Conservation (phyloP, 1,140 invertebrate genomes). For the Drosophila mojavensis region DNA sequence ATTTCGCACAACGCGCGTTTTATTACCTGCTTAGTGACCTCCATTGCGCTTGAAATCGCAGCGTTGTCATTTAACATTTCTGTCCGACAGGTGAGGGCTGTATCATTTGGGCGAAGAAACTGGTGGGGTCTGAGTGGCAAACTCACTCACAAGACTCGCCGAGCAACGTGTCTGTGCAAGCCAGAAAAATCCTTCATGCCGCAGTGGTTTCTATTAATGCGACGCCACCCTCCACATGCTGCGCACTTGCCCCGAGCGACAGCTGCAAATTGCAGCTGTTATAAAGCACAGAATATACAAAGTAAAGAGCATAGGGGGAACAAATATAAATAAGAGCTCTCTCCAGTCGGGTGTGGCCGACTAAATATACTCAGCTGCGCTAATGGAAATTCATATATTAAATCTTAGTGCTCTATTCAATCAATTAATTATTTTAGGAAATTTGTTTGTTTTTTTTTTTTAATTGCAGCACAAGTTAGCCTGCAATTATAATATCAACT, state of each 20-base stretch:
- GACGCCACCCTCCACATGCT: slow-evolving; percentile 47
- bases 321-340: neutral
- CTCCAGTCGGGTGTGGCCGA: neutral
- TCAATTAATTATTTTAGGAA: neutral
- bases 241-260: slow-evolving; percentile 50
- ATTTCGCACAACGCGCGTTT: neutral
- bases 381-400: neutral
- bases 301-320: slow-evolving; percentile 53
- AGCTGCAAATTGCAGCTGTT: slow-evolving; percentile 78
- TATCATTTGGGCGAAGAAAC: slow-evolving; percentile 16
- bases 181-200: slow-evolving; percentile 71
- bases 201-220: slow-evolving; percentile 75
- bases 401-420: too few relatives aligned
- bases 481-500: too few relatives aligned
- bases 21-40: slow-evolving; percentile 49
- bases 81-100: neutral
- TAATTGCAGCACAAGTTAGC: too few relatives aligned
- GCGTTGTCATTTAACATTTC: slow-evolving; percentile 45
- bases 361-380: neutral
- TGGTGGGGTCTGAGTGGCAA: slow-evolving; percentile 38
- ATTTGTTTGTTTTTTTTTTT: too few relatives aligned
- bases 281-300: slow-evolving; percentile 51
- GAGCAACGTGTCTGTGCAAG: slow-evolving; percentile 35
- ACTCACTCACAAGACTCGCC: slow-evolving; percentile 31
- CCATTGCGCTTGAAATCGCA: slow-evolving; percentile 8